Conservation (phyloP, 2,888 invertebrate genomes). For the Ophioninae sp. region DNA sequence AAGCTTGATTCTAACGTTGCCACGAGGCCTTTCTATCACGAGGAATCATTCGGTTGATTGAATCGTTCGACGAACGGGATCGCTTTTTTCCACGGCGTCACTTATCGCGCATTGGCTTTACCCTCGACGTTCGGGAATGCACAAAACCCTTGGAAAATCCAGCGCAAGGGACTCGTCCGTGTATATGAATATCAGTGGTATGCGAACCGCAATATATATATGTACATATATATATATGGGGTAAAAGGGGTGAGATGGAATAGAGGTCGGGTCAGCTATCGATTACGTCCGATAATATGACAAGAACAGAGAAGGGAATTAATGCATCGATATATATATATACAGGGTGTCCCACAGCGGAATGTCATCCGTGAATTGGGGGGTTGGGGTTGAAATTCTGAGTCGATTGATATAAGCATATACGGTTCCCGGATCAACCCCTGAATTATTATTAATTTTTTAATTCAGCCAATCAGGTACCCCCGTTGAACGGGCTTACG, state of each 20-base stretch:
- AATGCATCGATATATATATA: slow-evolving; percentile 37
- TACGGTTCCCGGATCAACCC: no score
- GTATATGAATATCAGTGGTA: slow-evolving; percentile 5
- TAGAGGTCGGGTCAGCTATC: slow-evolving; percentile 50
- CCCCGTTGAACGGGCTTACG: no score
- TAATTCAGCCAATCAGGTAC: no score
- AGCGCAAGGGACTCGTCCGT: not conserved
- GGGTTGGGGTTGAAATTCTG: no score
- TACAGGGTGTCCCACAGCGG: no score
- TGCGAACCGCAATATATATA: not conserved
- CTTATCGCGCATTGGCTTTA: slow-evolving; percentile 19
- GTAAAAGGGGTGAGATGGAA: slow-evolving; percentile 11
- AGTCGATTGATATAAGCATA: no score
- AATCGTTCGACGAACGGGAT: slow-evolving; percentile 10
- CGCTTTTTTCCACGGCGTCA: slow-evolving; percentile 2
- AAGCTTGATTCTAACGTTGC: not conserved
- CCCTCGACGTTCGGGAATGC: slow-evolving; percentile 27
- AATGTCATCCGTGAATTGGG: no score
- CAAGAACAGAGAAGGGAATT: slow-evolving; percentile 47
- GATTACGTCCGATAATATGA: slow-evolving; percentile 60
- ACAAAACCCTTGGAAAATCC: slow-evolving; percentile 37
- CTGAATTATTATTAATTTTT: no score
- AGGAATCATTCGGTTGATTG: slow-evolving; percentile 23
- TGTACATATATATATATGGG: not conserved
- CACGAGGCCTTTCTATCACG: slow-evolving; percentile 9